Conservation (phyloP, 2,113 vertebrate species). For the Trachemys scripta region DNA sequence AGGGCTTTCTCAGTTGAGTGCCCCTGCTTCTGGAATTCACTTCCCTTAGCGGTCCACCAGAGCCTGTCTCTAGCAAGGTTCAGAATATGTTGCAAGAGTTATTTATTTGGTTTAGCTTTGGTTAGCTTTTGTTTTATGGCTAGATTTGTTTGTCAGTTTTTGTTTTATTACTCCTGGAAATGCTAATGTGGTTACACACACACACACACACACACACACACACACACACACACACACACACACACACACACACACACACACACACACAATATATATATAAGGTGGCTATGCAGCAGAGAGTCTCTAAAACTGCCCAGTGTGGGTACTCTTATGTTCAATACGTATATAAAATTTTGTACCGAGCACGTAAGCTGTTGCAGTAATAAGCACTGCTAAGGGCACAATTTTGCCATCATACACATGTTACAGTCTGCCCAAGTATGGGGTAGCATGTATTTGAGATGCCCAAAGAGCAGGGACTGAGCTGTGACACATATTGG, state of each 20-base stretch:
- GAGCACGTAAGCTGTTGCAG: background rate
- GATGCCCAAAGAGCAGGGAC: background rate
- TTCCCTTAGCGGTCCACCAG: background rate
- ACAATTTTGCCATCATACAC: background rate
- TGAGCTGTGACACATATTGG: background rate
- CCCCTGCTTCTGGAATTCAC: background rate
- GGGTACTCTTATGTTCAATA: background rate
- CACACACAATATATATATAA: no score
- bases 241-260: no score
- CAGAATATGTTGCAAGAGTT: background rate
- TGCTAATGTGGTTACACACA: background rate
- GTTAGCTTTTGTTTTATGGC: background rate
- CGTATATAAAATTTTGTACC: background rate
- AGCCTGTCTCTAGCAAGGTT: background rate
- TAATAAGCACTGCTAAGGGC: background rate
- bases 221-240: no score
- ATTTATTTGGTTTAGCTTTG: background rate
- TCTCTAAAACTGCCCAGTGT: background rate
- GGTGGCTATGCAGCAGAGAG: background rate
- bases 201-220: no score
- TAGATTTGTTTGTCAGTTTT: background rate
- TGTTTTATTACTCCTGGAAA: background rate
- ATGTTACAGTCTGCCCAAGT: background rate
- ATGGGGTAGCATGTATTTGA: background rate
- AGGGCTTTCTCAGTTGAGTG: background rate